These are phyloP conservation scores for Tragulus kanchil DNA, from an alignment of 2,113 vertebrate species.

Conservation along the genomic window DNA sequence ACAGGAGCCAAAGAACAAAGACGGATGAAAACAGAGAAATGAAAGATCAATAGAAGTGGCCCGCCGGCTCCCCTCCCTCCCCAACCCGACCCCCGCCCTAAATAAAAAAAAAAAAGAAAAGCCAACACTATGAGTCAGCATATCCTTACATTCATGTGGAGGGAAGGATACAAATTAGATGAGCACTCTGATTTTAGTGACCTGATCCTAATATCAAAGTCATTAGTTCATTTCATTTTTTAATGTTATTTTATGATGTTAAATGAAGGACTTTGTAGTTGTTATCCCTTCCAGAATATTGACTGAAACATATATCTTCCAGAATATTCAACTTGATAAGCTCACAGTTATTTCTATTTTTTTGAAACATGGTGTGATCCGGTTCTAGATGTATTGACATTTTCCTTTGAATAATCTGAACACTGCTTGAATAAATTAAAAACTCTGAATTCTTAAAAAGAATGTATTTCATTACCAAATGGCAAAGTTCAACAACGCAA, in stretches of 20 bases:
- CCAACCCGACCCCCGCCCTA: too few species aligned
- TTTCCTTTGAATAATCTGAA: constrained; percentile 54
- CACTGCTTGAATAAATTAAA: constrained; percentile 36
- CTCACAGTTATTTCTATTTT: constrained; percentile 38
- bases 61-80: too few species aligned
- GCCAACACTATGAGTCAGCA: background rate
- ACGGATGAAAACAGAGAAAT: too few species aligned
- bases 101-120: too few species aligned
- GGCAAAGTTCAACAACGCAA: background rate
- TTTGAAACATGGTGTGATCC: constrained; percentile 1
- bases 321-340: constrained; percentile 38
- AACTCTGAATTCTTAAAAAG: background rate
- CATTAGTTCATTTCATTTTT: constrained; percentile 12
- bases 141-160: constrained; percentile 20
- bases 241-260: constrained; percentile 38
- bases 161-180: constrained; percentile 19
- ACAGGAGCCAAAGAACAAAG: too few species aligned
- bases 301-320: constrained; percentile 21
- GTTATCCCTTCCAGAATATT: constrained; percentile 25
- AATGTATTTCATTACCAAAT: background rate
- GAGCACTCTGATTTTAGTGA: constrained; percentile 36
- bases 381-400: constrained; percentile 37
- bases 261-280: constrained; percentile 1
- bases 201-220: constrained; percentile 1
- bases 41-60: too few species aligned